A percentile compares a stretch with the other conserved stretches of the same genome.
Conservation (phyloP, 2,888 invertebrate species). For the Spatulosminthurus flaviceps region DNA sequence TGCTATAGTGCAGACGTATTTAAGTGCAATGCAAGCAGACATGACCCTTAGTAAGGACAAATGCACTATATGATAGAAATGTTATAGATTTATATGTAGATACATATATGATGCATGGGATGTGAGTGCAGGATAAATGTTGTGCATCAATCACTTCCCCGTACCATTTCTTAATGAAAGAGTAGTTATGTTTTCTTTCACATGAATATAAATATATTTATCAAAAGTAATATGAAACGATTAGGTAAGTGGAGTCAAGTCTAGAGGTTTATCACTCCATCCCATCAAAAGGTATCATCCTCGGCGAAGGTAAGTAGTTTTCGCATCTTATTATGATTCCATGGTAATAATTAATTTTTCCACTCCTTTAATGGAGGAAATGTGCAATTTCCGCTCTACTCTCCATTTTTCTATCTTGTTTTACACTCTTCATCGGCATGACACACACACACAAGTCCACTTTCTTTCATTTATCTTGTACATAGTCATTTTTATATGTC, state of each 20-base stretch:
- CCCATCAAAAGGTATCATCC: constrained; percentile 48
- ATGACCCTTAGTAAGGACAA: too few species aligned
- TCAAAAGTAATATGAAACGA: constrained; percentile 35
- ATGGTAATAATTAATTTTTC: constrained; percentile 63
- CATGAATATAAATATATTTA: constrained; percentile 35
- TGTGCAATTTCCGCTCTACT: constrained; percentile 62
- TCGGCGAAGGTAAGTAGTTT: constrained; percentile 60
- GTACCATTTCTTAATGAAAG: neutral
- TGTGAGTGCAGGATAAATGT: neutral
- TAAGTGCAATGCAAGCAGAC: too few species aligned
- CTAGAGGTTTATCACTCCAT: constrained; percentile 51
- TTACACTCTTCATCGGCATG: neutral
- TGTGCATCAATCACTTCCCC: neutral
- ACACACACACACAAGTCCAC: neutral
- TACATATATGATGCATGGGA: neutral
- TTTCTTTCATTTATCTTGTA: too few species aligned
- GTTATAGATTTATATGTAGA: too few species aligned
- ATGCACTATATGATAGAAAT: too few species aligned
- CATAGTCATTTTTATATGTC: too few species aligned
- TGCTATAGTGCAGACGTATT: too few species aligned
- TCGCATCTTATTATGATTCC: constrained; percentile 60
- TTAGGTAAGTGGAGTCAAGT: constrained; percentile 35
- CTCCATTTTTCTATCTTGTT: neutral
- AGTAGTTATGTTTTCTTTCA: too few species aligned
- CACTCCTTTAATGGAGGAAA: constrained; percentile 62